Base-by-base conservation (phyloP, 2,888 invertebrate species). In the Aphodius sticticus region DNA sequence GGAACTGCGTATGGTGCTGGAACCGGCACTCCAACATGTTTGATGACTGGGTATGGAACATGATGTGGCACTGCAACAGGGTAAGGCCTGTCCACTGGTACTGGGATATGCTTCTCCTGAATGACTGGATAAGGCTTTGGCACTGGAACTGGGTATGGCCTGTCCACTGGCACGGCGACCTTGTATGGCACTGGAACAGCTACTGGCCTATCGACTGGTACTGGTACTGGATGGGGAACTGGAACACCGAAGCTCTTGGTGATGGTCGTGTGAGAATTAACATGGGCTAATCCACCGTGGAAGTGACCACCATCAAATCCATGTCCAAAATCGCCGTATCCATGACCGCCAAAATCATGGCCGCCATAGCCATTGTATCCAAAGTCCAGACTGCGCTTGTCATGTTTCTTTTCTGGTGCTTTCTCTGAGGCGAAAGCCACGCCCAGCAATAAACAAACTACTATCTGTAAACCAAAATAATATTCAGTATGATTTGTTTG, bases 141-240 rank as follows among this genome's bases (percentile, higher is more conserved):
- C 35, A 88, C 87, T 16, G 87, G 86, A 1, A 87, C 85, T 6
- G 88, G 90, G 69, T 87, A 86, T 16, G 89, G 89, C 77, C 87
- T 85, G 79, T 89, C 87, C 0, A 93, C 92, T 78, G 92, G 89
- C 15, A 93, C 92, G 0, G 93, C 92, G 0, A 92, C 90, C 14
- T 91, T 91, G 14, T 86, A 86, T 37, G 86, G 85, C 6, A 87
- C 86, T 6, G 87, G 85, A 26, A 86, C 85, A 6, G 85, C 88
- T 6, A 88, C 85, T 9, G 85, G 87, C 79, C 86, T 85, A 76
- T 88, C 87, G 76, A 92, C 90, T n/a, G 89, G 88, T 16, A 91
- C 90, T 2, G 91, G 89, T 53, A 91, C 91, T 26, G 92, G 91
- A 37, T 91, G 90, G 0, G 91, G 89, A 6, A 91, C 90, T 2